Evolutionary conservation across 2,113 vertebrate species (phyloP).

Genomic region (Rhinichthys klamathensis): DNA sequence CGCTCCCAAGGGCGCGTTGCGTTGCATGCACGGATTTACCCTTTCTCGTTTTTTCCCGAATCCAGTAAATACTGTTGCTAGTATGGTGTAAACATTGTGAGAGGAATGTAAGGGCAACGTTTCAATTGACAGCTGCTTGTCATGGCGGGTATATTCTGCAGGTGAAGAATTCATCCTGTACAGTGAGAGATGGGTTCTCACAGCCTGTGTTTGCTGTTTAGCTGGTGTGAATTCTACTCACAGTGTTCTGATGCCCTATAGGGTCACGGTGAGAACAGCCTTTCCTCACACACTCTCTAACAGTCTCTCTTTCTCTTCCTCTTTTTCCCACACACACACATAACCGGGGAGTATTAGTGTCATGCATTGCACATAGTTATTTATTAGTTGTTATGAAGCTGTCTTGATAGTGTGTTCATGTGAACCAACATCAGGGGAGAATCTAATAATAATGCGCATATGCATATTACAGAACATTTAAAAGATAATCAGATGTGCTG

Average conservation of each 20-base stretch:
- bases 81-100: slow-evolving; percentile 24
- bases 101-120: slow-evolving; percentile 49
- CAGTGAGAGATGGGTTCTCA: slow-evolving; percentile 58
- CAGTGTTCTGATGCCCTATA: slow-evolving; percentile 53
- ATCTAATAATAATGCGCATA: not conserved
- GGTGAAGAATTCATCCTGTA: slow-evolving; percentile 60
- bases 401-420: not conserved
- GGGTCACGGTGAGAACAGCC: slow-evolving; percentile 55
- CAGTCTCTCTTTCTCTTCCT: slow-evolving; percentile 25
- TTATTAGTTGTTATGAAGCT: not conserved
- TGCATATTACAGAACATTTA: not conserved
- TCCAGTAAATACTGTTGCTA: slow-evolving; percentile 30
- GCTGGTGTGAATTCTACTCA: slow-evolving; percentile 61
- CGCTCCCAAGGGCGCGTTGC: not conserved
- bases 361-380: not conserved
- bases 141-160: slow-evolving; percentile 47
- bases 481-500: not conserved
- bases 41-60: slow-evolving; percentile 9
- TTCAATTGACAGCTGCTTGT: slow-evolving; percentile 53
- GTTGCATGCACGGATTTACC: not conserved
- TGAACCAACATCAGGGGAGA: not conserved
- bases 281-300: slow-evolving; percentile 50
- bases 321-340: slow-evolving; percentile 42
- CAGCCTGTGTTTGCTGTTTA: slow-evolving; percentile 61
- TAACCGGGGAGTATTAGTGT: not conserved